Percentiles rank a stretch among this genome's conserved stretches.
Evolutionary conservation across 2,113 vertebrate genomes (phyloP).

Genomic region (Myotis davidii): DNA sequence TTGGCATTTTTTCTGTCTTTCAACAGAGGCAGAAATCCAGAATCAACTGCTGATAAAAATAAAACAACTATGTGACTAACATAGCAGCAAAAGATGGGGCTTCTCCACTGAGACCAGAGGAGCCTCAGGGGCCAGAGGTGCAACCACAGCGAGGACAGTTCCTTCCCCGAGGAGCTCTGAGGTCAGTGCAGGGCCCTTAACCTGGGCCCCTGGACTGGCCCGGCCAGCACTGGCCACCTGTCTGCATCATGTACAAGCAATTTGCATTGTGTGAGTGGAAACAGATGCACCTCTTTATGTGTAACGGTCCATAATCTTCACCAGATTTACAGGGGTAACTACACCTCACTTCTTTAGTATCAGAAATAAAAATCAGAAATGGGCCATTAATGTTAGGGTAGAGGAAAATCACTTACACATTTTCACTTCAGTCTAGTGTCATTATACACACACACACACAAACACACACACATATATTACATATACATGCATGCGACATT

Average conservation of each 20-base stretch:
- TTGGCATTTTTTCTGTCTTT: neutral
- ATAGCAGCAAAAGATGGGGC: neutral
- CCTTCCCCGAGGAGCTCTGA: neutral
- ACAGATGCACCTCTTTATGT: neutral
- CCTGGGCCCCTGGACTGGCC: accelerated
- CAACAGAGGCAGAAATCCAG: neutral
- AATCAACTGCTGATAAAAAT: neutral
- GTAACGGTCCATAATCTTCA: neutral
- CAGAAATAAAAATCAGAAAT: neutral
- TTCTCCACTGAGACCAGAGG: too few relatives aligned
- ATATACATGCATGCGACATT: neutral
- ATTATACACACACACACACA: neutral
- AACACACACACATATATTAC: neutral
- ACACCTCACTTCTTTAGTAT: neutral
- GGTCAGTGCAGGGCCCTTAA: neutral
- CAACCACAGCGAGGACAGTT: neutral
- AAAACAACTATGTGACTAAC: neutral
- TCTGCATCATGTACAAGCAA: neutral
- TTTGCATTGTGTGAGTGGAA: neutral
- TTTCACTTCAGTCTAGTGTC: neutral
- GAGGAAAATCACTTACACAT: neutral
- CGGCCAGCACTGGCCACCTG: too few relatives aligned
- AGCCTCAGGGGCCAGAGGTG: neutral
- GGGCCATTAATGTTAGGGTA: neutral
- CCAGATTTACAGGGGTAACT: neutral